Base-by-base conservation (phyloP, 2,113 vertebrate genomes). In the Actenoides hombroni region DNA sequence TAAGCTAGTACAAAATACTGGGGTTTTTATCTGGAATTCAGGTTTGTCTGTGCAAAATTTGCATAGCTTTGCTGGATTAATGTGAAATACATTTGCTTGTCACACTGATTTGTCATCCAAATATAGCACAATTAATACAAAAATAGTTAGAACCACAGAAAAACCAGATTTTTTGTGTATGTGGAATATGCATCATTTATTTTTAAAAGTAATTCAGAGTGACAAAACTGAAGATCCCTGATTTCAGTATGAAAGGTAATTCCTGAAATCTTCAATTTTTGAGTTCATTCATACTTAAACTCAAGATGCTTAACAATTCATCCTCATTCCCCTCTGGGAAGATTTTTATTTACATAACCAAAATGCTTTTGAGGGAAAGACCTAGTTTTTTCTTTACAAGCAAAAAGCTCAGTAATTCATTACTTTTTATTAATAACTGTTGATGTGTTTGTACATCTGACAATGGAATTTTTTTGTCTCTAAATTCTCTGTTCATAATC, bases 111-210 rank as follows among this genome's bases (percentile, higher is more conserved):
- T 89, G 75, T 94, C 31, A 88, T 90, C 82, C 88, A 96, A 96
- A 84, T 92, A 91, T 46, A 95, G 42, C 44, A 94, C 46, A 91
- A 96, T 82, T 92, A 95, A 93, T 81, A 61, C 53, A 91, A 96
- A 96, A 94, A 63, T 64, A 92, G 96, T 92, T 63, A 70, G 88
- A 92, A 77, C 68, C 61, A 94, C 80, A 37, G 44, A 67, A 90
- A 94, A 24, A 9, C 26, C 53, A 56, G 28, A 33, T 79, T 61
- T 14, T 46, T 5, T 68, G 28, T 61, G 13, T 39, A 46, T 28
- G 54, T 74, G 40, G 21, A 90, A 88, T 69, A 82, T 92, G 53
- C 10, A 44, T 23, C 4, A 65, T 85, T 67, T 65, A 35, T 59
- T 69, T 94, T 91, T 82, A 24, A 90, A 75, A 16, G 5, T 40